Base-by-base conservation (phyloP, 2,113 vertebrate genomes). In the Lepus europaeus region DNA sequence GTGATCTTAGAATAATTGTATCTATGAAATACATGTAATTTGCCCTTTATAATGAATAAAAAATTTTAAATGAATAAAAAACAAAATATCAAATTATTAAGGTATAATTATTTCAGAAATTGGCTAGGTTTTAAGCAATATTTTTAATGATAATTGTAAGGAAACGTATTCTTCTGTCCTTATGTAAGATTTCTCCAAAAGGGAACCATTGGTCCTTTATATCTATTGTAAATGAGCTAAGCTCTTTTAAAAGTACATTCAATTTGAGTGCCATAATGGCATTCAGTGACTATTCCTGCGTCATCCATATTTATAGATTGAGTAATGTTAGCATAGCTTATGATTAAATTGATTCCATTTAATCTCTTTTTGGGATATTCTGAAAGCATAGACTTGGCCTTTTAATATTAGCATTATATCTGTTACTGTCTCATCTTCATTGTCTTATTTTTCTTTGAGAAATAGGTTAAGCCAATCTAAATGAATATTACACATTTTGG, bases 361-460 rank as follows among this genome's bases (percentile, higher is more conserved):
- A 5, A 87, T 5, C 93, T 87, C 77, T 70, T 89, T 92, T 87
- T 53, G 69, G 45, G 63, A 83, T 36, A 63, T 33, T 25, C 70
- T 89, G 39, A 66, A 95, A 85, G 10, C 27, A 90, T 56, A 22
- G 33, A 36, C 31, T 72, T 88, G 91, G 14, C 11, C 49, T 93
- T 96, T 96, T 61, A 93, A 82, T 23, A 59, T 80, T 87, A 94
- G 77, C 8, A 45, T 36, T 53, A 36, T n/a, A n/a, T 56, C 81
- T 88, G 25, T 83, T 91, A 88, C 63, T 39, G 53, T 92, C 68
- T 88, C 93, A 39, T n/a, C n/a, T 27, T 91, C 49, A 14, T 12
- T 56, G 20, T 66, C 81, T 90, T 84, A 39, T 78, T 95, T 93
- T 95, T 91, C 56, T 94, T 88, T 66, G 79, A 93, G 49, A 45